Percentiles rank a stretch among this genome's conserved stretches.
These are phyloP conservation scores for Cyrtonyx montezumae DNA, from an alignment of 2,113 vertebrate genomes.

Conservation along the genomic window DNA sequence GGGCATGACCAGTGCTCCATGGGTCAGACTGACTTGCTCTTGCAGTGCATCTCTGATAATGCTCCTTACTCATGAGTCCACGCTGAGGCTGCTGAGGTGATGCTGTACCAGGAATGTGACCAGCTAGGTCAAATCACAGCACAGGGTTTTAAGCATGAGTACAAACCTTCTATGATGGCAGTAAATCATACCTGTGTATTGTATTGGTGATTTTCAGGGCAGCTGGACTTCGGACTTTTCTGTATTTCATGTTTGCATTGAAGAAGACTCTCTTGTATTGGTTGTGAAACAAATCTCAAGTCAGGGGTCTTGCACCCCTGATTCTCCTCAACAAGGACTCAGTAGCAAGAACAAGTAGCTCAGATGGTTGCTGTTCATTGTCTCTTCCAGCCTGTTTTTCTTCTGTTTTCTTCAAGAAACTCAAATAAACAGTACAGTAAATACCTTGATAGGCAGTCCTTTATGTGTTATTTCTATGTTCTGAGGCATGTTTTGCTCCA, in stretches of 20 bases:
- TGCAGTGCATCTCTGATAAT: rapidly evolving
- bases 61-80: not conserved
- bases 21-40: not conserved
- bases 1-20: rapidly evolving
- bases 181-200: not conserved
- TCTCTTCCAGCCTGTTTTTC: not conserved
- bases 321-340: not conserved
- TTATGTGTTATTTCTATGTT: not conserved
- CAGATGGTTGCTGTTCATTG: not conserved
- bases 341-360: not conserved
- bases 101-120: not conserved
- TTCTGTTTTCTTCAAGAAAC: not conserved
- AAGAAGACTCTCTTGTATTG: not conserved
- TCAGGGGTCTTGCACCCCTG: not conserved
- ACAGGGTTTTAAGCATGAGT: not conserved
- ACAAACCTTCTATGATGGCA: not conserved
- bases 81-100: not conserved
- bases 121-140: not conserved
- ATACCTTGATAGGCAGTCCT: rapidly evolving
- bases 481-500: not conserved
- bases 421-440: not conserved
- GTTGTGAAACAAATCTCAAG: not conserved
- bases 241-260: not conserved
- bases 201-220: not conserved
- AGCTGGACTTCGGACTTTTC: not conserved